phyloP scores from a whole-genome alignment of 2,888 invertebrate genomes.

The Drosophila fulvimacula region DNA sequence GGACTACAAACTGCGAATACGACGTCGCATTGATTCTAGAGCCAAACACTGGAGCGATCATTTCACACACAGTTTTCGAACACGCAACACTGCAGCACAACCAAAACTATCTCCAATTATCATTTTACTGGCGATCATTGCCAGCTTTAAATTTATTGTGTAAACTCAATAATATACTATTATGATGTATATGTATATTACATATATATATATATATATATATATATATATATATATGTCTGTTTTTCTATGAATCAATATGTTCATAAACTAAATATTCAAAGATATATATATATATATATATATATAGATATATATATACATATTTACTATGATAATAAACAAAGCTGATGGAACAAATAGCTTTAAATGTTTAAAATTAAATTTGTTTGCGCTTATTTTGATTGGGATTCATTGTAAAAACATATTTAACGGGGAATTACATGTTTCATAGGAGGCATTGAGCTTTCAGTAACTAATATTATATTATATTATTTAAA shows the following conservation, averaged over 20 bases:
- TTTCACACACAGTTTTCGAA: constrained; percentile 11
- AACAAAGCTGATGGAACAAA: too few relatives aligned
- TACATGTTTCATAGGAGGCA: too few relatives aligned
- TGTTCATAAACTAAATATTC: constrained; percentile 23
- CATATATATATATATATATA: not conserved
- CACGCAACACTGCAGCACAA: not conserved
- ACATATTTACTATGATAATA: too few relatives aligned
- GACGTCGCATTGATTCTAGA: not conserved
- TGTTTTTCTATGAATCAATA: constrained; percentile 25
- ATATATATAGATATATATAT: too few relatives aligned
- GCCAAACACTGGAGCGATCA: constrained; percentile 15
- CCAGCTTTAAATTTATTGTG: not conserved
- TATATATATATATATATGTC: constrained; percentile 30
- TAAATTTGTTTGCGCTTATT: too few relatives aligned
- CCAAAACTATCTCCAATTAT: not conserved
- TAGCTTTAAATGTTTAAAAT: too few relatives aligned
- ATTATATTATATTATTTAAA: too few relatives aligned
- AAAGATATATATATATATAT: too few relatives aligned
- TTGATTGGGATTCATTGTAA: too few relatives aligned
- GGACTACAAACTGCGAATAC: constrained; percentile 4
- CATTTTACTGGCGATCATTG: not conserved
- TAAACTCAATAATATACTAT: not conserved
- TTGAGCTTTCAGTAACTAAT: not conserved
- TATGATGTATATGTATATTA: not conserved
- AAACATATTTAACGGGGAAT: too few relatives aligned